These are phyloP conservation scores for Micrastur ruficollis DNA, from an alignment of 2,797 vertebrate species.

Conservation along the genomic window DNA sequence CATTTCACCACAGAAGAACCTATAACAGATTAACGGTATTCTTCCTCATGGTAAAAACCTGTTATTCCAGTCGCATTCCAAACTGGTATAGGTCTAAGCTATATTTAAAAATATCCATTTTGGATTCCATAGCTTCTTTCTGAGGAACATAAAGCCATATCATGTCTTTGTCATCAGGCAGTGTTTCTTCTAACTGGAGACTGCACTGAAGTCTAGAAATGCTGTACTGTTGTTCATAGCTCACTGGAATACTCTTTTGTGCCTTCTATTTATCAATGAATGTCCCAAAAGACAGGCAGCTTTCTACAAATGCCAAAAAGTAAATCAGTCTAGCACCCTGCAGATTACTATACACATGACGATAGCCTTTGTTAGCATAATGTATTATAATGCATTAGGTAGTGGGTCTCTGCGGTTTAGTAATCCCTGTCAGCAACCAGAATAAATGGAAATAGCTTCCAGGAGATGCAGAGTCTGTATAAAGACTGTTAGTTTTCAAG, in stretches of 20 bases:
- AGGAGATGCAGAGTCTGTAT: background rate
- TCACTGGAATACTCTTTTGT: background rate
- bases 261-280: background rate
- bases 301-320: background rate
- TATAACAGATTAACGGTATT: background rate
- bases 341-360: background rate
- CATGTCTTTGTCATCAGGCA: background rate
- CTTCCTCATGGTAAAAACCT: background rate
- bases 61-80: background rate
- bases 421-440: conserved; percentile 13
- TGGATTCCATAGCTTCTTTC: background rate
- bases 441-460: conserved; percentile 25
- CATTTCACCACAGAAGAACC: background rate
- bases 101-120: background rate
- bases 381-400: background rate
- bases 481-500: background rate
- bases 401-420: background rate
- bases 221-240: background rate
- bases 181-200: background rate
- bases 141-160: background rate
- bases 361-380: background rate
- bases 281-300: background rate
- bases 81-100: background rate
- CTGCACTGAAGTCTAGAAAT: background rate
- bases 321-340: background rate